These are phyloP conservation scores for Drosophila prosaltans DNA, from an alignment of 1,140 invertebrate genomes.

Conservation along the genomic window DNA sequence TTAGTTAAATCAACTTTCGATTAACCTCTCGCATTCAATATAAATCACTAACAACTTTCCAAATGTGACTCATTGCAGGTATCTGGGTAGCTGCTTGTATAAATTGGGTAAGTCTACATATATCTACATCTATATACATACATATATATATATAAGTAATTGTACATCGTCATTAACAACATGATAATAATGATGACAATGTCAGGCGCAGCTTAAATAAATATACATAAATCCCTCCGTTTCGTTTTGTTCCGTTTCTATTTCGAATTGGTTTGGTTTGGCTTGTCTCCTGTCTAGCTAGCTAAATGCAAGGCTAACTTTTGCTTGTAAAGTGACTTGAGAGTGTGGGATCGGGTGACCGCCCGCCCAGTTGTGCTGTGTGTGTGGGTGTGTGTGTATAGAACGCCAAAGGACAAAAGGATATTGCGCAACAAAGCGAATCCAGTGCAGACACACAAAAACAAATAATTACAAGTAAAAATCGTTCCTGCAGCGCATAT, in stretches of 20 bases:
- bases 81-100: slow-evolving; percentile 5
- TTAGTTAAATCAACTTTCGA: neutral
- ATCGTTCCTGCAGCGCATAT: slow-evolving; percentile 66
- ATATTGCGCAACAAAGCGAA: slow-evolving; percentile 62
- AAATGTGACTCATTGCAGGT: slow-evolving; percentile 14
- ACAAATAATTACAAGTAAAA: slow-evolving; percentile 81
- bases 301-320: slow-evolving; percentile 53
- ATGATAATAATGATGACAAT: slow-evolving; percentile 58
- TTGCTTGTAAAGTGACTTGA: neutral
- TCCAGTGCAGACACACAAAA: slow-evolving; percentile 67
- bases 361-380: neutral
- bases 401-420: slow-evolving; percentile 54
- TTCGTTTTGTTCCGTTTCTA: neutral
- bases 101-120: slow-evolving; percentile 4
- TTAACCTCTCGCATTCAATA: slow-evolving; percentile 33
- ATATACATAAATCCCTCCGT: slow-evolving; percentile 50
- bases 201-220: slow-evolving; percentile 76
- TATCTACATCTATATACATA: slow-evolving; percentile 39
- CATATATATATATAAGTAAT: slow-evolving; percentile 30
- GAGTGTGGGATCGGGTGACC: neutral
- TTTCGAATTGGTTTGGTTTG: neutral
- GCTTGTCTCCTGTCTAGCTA: slow-evolving; percentile 36
- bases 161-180: slow-evolving; percentile 31
- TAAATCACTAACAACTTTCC: slow-evolving; percentile 25
- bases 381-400: neutral